Evolutionary conservation across 1,140 invertebrate genomes (phyloP).

Genomic region (Cephus cinctus): DNA sequence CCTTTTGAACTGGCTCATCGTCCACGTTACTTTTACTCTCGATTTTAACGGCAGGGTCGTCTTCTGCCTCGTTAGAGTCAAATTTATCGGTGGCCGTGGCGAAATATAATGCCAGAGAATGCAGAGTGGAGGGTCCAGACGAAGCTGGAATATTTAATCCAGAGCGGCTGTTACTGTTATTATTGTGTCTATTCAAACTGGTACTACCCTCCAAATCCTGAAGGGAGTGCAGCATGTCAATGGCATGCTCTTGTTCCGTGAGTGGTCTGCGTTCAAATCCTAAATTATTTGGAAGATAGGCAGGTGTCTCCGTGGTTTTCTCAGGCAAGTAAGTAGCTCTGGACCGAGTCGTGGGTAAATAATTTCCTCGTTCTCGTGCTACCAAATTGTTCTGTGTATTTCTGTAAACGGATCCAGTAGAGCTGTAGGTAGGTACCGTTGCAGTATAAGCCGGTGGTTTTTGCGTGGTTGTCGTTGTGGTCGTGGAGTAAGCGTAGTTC

Average conservation of each 20-base stretch:
- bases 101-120: constrained; percentile 76
- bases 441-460: constrained; percentile 35
- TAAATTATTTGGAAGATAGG: no score
- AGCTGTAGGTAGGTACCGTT: constrained; percentile 33
- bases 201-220: constrained; percentile 41
- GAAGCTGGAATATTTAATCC: constrained; percentile 68
- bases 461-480: constrained; percentile 31
- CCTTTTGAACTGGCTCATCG: constrained; percentile 1
- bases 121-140: constrained; percentile 71
- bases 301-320: no score
- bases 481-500: constrained; percentile 40
- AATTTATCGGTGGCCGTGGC: constrained; percentile 67
- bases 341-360: background rate
- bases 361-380: background rate
- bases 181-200: constrained; percentile 22
- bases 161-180: constrained; percentile 44
- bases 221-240: constrained; percentile 48
- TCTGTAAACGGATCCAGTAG: constrained; percentile 23
- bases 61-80: constrained; percentile 47
- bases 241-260: constrained; percentile 46
- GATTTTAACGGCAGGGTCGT: constrained; percentile 31
- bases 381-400: constrained; percentile 12
- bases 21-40: constrained; percentile 27
- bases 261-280: constrained; percentile 32
- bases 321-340: constrained; percentile 43